Evolutionary conservation across 2,888 invertebrate genomes (phyloP).

Genomic region (Physocephala rufipes): DNA sequence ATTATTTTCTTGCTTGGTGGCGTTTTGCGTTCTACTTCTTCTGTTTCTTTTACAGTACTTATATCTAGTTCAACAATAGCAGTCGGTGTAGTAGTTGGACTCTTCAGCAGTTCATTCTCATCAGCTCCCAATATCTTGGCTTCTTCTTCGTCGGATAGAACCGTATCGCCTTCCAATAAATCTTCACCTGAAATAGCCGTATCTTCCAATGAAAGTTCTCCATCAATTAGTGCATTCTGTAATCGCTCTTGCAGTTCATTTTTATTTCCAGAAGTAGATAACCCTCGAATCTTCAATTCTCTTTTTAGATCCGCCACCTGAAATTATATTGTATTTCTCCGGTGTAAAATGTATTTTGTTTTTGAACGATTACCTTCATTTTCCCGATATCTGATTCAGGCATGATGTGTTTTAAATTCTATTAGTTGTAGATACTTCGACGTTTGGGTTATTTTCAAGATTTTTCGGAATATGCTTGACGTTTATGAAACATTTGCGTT

Average conservation of each 20-base stretch:
- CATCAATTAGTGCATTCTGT: slow-evolving; percentile 70
- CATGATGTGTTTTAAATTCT: slow-evolving; percentile 48
- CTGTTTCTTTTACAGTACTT: slow-evolving; percentile 1
- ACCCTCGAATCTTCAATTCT: slow-evolving; percentile 81
- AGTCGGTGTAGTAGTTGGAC: slow-evolving; percentile 55
- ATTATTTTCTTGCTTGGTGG: slow-evolving; percentile 56
- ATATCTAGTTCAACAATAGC: slow-evolving; percentile 45
- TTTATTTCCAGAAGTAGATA: slow-evolving; percentile 81
- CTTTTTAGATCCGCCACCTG: slow-evolving; percentile 86
- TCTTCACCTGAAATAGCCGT: slow-evolving; percentile 66
- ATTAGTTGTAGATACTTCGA: background rate
- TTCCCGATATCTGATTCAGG: slow-evolving; percentile 63
- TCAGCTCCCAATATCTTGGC: slow-evolving; percentile 57
- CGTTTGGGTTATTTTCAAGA: too few species aligned
- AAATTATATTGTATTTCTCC: slow-evolving; percentile 8
- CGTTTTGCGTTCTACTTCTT: slow-evolving; percentile 38
- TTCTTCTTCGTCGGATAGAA: slow-evolving; percentile 66
- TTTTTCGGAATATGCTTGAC: background rate
- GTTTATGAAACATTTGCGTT: background rate
- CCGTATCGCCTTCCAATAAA: slow-evolving; percentile 66
- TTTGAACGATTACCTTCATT: slow-evolving; percentile 57
- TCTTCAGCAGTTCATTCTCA: slow-evolving; percentile 60
- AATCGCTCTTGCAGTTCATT: slow-evolving; percentile 81
- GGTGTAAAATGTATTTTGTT: background rate
- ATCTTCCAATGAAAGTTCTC: slow-evolving; percentile 62